Percentiles rank a stretch among this genome's conserved stretches.
These are phyloP conservation scores for Mandrillus leucophaeus DNA, from an alignment of 2,113 vertebrate species.

Conservation along the genomic window DNA sequence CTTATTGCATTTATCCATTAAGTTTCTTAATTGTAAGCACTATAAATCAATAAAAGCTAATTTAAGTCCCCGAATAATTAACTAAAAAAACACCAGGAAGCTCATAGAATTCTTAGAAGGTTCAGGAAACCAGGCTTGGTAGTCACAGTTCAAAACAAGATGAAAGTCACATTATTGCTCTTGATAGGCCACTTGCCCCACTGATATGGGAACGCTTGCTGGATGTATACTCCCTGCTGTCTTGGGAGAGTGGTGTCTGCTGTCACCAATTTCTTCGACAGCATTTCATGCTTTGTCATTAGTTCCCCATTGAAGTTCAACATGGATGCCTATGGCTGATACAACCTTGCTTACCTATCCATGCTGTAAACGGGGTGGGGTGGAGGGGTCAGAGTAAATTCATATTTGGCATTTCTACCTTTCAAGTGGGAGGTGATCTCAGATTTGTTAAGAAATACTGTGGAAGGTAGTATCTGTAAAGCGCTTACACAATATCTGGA, in stretches of 20 bases:
- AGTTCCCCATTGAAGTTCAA: background rate
- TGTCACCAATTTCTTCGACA: background rate
- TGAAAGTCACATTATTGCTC: background rate
- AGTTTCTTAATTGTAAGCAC: conserved; percentile 33
- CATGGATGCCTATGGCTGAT: background rate
- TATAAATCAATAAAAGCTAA: conserved; percentile 41
- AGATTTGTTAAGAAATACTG: background rate
- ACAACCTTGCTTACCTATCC: background rate
- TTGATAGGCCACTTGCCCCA: background rate
- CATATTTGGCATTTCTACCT: background rate
- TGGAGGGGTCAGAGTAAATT: background rate
- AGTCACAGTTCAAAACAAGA: background rate
- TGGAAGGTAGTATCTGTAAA: background rate
- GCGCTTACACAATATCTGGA: background rate
- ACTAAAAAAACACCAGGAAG: background rate
- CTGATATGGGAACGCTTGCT: too few species aligned
- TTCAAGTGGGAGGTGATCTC: background rate
- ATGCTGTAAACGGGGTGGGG: background rate
- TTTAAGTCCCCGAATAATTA: background rate
- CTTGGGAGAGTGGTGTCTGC: background rate
- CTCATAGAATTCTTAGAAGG: background rate
- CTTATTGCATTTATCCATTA: background rate
- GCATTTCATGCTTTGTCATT: background rate
- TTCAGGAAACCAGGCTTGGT: background rate
- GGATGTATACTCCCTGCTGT: background rate